Percentiles rank a stretch among this genome's conserved stretches.
These are phyloP conservation scores for Thereva nobilitata DNA, from an alignment of 2,888 invertebrate species.

Conservation along the genomic window DNA sequence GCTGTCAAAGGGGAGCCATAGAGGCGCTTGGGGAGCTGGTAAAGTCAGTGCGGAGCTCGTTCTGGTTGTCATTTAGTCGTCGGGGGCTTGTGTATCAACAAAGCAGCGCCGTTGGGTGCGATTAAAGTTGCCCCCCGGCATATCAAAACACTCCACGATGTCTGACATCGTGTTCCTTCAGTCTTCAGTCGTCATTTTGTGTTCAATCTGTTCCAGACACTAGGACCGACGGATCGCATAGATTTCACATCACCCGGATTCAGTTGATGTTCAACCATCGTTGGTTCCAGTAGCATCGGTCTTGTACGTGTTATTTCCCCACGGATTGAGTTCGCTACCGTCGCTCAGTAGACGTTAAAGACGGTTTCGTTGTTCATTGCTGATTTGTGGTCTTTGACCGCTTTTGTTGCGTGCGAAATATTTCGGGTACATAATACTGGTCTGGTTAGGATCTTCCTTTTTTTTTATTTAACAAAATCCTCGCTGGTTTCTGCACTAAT, in stretches of 20 bases:
- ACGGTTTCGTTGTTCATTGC: too few relatives aligned
- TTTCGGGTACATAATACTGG: too few relatives aligned
- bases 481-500: too few relatives aligned
- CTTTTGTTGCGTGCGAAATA: too few relatives aligned
- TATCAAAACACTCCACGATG: constrained; percentile 5
- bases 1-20: background rate
- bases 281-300: constrained; percentile 5
- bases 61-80: constrained; percentile 13
- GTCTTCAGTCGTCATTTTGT: constrained; percentile 3
- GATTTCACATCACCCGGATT: background rate
- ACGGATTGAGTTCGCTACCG: background rate
- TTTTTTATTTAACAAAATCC: too few relatives aligned
- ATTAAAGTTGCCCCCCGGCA: constrained; percentile 20
- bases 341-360: background rate
- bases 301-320: background rate
- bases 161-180: constrained; percentile 16
- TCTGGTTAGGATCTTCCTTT: too few relatives aligned
- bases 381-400: too few relatives aligned
- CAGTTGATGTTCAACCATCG: constrained; percentile 20
- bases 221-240: background rate
- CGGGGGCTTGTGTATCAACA: constrained; percentile 14
- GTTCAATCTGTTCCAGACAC: background rate
- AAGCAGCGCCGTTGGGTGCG: constrained; percentile 15
- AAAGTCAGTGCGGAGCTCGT: constrained; percentile 15
- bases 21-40: constrained; percentile 14